phyloP scores from a whole-genome alignment of 1,140 invertebrate genomes.

The Gonioctena quinquepunctata region DNA sequence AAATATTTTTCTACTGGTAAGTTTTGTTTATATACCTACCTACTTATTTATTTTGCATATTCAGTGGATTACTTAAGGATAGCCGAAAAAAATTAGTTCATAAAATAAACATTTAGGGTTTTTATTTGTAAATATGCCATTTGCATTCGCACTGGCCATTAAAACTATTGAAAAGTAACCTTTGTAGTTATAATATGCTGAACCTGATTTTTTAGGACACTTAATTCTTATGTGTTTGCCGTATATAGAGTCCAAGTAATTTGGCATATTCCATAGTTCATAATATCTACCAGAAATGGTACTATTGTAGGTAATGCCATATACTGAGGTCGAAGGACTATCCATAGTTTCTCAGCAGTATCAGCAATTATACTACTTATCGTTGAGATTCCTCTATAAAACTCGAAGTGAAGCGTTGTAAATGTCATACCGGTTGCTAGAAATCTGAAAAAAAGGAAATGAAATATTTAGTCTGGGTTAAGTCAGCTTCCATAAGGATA shows the following conservation, averaged over 20 bases:
- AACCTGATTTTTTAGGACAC: background rate
- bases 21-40: no score
- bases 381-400: constrained; percentile 19
- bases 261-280: background rate
- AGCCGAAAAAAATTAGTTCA: no score
- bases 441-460: no score
- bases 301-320: constrained; percentile 26
- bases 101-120: no score
- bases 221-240: background rate
- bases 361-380: constrained; percentile 27
- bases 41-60: no score
- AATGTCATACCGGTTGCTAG: background rate
- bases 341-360: constrained; percentile 15
- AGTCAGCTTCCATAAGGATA: no score
- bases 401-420: background rate
- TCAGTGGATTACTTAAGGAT: no score
- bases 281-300: constrained; percentile 21
- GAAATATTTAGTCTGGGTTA: no score
- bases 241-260: background rate
- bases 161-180: background rate
- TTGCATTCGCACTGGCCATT: no score
- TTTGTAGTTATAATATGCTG: background rate
- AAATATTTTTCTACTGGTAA: no score
- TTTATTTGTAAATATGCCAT: no score
- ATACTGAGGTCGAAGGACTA: constrained; percentile 20